Evolutionary conservation across 2,888 invertebrate species (phyloP), one percentile per base, ranked within the genome.

Genomic region (Trissolcus japonicus): DNA sequence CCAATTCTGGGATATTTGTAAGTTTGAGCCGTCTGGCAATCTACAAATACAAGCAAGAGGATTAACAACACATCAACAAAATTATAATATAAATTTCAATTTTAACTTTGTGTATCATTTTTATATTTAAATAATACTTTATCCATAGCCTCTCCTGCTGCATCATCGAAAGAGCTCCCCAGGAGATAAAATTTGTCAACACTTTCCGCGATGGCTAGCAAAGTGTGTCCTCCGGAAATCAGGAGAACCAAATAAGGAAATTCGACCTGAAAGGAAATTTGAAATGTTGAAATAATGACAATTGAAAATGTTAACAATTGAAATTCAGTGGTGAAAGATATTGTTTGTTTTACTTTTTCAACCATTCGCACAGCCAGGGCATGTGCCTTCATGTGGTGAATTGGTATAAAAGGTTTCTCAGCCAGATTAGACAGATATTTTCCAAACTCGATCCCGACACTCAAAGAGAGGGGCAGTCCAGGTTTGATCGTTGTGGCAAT

Each of bases 351-450:
- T 87, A 92, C 92, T 88, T 90, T 90, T 69, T 93, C 88, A 16
- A 91, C 90, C 93, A 98, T 94, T 86, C 98, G 92, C 19, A 93
- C 94, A 14, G 95, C 95, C 69, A 99, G 90, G 4, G 99, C 98
- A 91, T 99, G 99, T 1, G 99, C 99, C 91, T 98, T 95, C 99
- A 99, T 99, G 84, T 99, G 99, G 91, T 99, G 99, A 73, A 99
- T 94, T 0, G 99, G 98, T 86, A 99, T 95, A 79, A 99, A 90
- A 0, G 97, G 97, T 87, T 95, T 96, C 0, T 91, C 90, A 79
- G 92, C 90, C 62, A 90, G 90, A 80, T 90, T 91, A 17, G 94
- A 93, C 57, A 98, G 88, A 84, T 94, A 91, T 84, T 94, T 95
- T 0, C 95, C 96, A 92, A 96, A 96, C 80, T 93, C 93, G 51